A percentile compares a stretch with the other conserved stretches of the same genome.
Conservation (phyloP, 1,140 invertebrate genomes). For the Limonius californicus region DNA sequence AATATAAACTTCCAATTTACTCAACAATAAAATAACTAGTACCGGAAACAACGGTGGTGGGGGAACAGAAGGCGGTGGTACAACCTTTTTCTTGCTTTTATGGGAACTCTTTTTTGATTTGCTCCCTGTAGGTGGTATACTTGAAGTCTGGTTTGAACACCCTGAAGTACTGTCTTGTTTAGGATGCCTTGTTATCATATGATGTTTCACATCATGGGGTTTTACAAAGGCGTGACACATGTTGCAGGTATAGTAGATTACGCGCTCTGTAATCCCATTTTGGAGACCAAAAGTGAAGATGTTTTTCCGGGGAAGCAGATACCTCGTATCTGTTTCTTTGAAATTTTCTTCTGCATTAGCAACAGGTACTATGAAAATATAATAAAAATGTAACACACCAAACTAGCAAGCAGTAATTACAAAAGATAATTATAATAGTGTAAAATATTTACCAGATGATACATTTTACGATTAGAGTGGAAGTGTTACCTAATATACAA, state of each 20-base stretch:
- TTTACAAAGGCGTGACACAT: background rate
- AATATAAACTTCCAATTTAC: background rate
- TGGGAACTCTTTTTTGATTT: constrained; percentile 1
- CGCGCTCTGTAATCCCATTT: background rate
- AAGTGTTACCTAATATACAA: no score
- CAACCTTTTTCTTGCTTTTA: constrained; percentile 7
- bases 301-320: background rate
- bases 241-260: background rate
- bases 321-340: background rate
- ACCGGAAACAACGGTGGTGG: constrained; percentile 25
- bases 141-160: background rate
- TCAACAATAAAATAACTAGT: background rate
- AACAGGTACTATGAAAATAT: background rate
- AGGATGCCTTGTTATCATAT: background rate
- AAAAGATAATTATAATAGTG: no score
- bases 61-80: constrained; percentile 15
- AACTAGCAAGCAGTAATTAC: no score
- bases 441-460: no score
- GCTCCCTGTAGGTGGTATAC: background rate
- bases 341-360: background rate
- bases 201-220: background rate
- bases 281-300: constrained; percentile 5
- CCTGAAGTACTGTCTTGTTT: background rate
- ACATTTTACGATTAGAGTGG: no score
- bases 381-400: no score